Base-by-base conservation (phyloP, 2,888 invertebrate species). In the Acronicta aceris region DNA sequence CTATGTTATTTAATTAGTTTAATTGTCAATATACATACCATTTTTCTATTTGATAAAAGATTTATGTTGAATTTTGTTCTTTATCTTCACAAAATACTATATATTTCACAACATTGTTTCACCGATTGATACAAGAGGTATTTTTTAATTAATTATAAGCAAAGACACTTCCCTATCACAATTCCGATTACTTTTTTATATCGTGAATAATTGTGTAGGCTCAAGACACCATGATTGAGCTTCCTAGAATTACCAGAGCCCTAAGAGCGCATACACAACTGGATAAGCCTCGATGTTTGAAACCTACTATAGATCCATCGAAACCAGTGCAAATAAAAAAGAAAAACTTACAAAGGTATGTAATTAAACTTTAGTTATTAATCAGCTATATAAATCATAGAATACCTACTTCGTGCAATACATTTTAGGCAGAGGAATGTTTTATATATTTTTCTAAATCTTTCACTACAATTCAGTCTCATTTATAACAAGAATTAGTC, bases 201-300 rank as follows among this genome's bases (percentile, higher is more conserved):
- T 16, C 48, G 2, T 42, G n/a, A 38, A n/a, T 38, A 47, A 36
- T 40, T 49, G 41, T 27, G 0, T 8, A 74, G 54, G 15, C 13
- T 15, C 25, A 17, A 6, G 7, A 33, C 16, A 74, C 17, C 41
- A 91, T 92, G 92, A 81, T 88, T 38, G 95, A 95, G 75, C 81
- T 95, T 61, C 97, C 97, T 64, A 95, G 96, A 52, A 94, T 97
- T 51, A 96, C 96, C 10, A 94, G 96, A 73, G 95, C 96, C 16
- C 85, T 97, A 1, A 92, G 97, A 64, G 96, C 95, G 13, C 96
- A 96, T 78, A 96, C 96, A 1, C 91, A 93, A 59, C 81, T 94
- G 0, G 94, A 94, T 54, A 95, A 95, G 55, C 91, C 91, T n/a
- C 81, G 92, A 33, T 88, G 89, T 63, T 78, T 94, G 33, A 93